Base-by-base conservation (phyloP, 1,140 invertebrate genomes). In the Lordiphosa collinella region DNA sequence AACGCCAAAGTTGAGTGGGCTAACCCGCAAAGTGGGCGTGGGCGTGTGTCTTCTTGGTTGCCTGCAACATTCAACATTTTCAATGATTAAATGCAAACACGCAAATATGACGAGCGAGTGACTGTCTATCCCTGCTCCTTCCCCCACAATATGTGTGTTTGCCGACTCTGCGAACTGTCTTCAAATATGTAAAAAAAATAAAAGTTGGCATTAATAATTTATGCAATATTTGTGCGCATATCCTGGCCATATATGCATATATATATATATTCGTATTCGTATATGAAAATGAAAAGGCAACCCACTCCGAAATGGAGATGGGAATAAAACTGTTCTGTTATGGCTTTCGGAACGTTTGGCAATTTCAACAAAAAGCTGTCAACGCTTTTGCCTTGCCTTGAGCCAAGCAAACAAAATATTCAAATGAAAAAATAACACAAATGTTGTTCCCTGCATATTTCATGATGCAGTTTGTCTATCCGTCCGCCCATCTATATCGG, bases 181-280 rank as follows among this genome's bases (percentile, higher is more conserved):
- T 82, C 76, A 82, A 82, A 82, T 82, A 82, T 82, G 78, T 82
- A 76, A 82, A 82, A 69, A 82, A 82, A 82, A 82, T 84, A 82
- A 84, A 82, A 82, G 78, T 82, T 82, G 76, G 71, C 58, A 82
- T 82, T 76, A 71, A 82, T 82, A 82, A 82, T 82, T 84, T 82
- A 82, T 80, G 76, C 76, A 82, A 80, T 80, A 82, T 82, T 60
- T 25, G 22, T 25, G 6, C 40, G 7, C 59, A 63, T 44, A 47
- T 49, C 44, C 46, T 38, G 55, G 60, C 5, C 57, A 48, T 48
- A 48, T 48, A 48, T 48, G 6, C 31, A 44, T 44, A 37, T 13
- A 2, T 14, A 37, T 0, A n/a, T 43, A 43, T 22, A 11, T 22
- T n/a, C 3, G 3, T 43, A 32, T 54, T 53, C n/a, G 65, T 48